A percentile compares a stretch with the other conserved stretches of the same genome.
Evolutionary conservation across 2,888 invertebrate species (phyloP).

Genomic region (Nomada ferruginata): DNA sequence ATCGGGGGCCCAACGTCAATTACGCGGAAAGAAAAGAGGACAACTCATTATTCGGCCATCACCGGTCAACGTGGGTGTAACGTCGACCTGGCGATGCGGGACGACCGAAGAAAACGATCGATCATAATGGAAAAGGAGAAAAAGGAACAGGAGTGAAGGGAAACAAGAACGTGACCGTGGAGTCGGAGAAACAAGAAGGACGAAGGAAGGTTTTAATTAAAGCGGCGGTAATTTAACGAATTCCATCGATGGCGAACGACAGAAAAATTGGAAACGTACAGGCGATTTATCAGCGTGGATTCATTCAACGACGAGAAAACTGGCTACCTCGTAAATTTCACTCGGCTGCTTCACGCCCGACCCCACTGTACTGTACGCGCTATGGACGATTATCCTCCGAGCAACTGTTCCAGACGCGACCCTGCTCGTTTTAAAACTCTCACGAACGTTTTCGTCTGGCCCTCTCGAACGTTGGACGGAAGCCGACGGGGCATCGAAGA

Average conservation of each 20-base stretch:
- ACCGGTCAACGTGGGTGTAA: neutral
- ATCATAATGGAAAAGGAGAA: neutral
- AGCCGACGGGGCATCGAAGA: conserved; percentile 18
- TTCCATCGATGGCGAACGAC: neutral
- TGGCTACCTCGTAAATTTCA: conserved; percentile 3
- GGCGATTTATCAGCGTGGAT: conserved; percentile 17
- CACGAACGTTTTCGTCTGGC: neutral
- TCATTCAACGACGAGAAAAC: conserved; percentile 5
- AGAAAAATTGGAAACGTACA: conserved; percentile 27
- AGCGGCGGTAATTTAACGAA: conserved; percentile 11
- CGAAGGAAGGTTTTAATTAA: conserved; percentile 9
- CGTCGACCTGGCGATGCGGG: neutral
- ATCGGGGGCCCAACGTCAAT: conserved; percentile 11
- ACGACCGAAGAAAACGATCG: neutral
- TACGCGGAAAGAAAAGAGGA: conserved; percentile 15
- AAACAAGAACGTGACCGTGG: neutral
- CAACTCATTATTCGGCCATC: conserved; percentile 25
- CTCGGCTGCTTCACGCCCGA: neutral
- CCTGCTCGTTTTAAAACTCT: conserved; percentile 22
- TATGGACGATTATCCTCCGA: conserved; percentile 46
- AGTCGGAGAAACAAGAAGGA: neutral
- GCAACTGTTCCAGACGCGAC: conserved; percentile 12
- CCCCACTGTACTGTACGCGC: neutral
- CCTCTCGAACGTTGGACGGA: conserved; percentile 26
- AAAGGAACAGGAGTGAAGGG: neutral